Conservation (phyloP, 2,888 invertebrate species). For the Zootermopsis nevadensis region DNA sequence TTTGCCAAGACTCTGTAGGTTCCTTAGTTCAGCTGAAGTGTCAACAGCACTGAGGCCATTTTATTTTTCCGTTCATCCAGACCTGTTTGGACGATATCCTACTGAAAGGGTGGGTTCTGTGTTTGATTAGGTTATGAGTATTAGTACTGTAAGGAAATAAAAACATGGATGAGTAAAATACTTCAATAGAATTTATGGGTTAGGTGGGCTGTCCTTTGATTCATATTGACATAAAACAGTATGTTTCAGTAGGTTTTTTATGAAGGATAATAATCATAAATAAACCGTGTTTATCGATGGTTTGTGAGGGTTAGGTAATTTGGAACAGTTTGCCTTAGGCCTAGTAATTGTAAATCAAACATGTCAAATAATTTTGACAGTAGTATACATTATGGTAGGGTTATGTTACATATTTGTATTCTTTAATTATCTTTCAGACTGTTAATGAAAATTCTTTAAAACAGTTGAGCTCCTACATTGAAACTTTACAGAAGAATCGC, state of each 20-base stretch:
- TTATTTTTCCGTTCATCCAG: conserved; percentile 96
- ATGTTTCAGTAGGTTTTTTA: no score
- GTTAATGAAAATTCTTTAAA: conserved; percentile 93
- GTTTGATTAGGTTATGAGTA: no score
- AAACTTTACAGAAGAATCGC: conserved; percentile 77
- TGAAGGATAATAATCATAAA: not conserved
- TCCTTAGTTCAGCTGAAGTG: conserved; percentile 81
- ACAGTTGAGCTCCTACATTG: conserved; percentile 85
- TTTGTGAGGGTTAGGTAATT: no score
- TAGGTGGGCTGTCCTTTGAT: no score
- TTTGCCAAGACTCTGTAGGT: conserved; percentile 27
- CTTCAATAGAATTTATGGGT: no score
- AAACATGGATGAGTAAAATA: no score
- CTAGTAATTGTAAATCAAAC: no score
- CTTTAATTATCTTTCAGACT: conserved; percentile 68
- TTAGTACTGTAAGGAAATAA: no score
- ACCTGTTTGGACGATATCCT: conserved; percentile 92
- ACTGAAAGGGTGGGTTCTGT: conserved; percentile 77
- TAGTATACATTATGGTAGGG: not conserved
- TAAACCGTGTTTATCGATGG: no score
- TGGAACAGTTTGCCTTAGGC: no score
- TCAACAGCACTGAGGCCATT: conserved; percentile 92
- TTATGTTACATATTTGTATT: not conserved
- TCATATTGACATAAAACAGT: no score
- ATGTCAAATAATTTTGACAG: no score